These are phyloP conservation scores for Bradypodion ventrale DNA, from an alignment of 2,797 vertebrate species.

Conservation along the genomic window DNA sequence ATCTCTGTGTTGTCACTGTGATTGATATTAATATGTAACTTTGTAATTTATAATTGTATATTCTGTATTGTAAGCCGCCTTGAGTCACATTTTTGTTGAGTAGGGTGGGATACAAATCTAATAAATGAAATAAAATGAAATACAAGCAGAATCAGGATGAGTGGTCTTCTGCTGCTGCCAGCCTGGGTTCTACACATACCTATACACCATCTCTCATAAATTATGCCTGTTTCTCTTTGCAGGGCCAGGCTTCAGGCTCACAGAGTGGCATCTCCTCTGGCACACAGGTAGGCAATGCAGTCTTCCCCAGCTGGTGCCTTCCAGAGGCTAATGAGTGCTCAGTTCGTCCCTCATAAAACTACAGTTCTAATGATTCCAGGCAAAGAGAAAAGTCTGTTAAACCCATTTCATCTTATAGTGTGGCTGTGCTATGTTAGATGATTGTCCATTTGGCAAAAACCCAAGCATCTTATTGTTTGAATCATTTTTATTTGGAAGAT, in stretches of 20 bases:
- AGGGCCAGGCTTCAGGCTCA: slow-evolving; percentile 6
- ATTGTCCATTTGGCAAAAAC: background rate
- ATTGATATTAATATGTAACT: too few species aligned
- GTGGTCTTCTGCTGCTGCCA: background rate
- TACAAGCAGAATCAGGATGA: background rate
- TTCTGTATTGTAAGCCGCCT: too few species aligned
- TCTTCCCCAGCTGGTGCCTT: background rate
- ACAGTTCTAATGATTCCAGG: background rate
- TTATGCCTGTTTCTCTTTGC: background rate
- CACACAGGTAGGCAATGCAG: background rate
- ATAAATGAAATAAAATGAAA: too few species aligned
- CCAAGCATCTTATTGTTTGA: background rate
- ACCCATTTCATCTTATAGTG: background rate
- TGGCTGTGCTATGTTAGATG: background rate
- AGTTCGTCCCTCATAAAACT: background rate
- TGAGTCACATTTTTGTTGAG: too few species aligned
- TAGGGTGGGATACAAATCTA: too few species aligned
- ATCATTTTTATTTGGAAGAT: background rate
- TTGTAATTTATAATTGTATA: too few species aligned
- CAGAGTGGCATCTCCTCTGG: background rate
- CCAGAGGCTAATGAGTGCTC: background rate
- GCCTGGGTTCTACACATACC: too few species aligned
- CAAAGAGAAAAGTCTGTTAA: background rate
- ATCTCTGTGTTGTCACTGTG: too few species aligned
- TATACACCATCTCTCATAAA: background rate